phyloP scores from a whole-genome alignment of 2,888 invertebrate species.

The Melanostoma scalare region DNA sequence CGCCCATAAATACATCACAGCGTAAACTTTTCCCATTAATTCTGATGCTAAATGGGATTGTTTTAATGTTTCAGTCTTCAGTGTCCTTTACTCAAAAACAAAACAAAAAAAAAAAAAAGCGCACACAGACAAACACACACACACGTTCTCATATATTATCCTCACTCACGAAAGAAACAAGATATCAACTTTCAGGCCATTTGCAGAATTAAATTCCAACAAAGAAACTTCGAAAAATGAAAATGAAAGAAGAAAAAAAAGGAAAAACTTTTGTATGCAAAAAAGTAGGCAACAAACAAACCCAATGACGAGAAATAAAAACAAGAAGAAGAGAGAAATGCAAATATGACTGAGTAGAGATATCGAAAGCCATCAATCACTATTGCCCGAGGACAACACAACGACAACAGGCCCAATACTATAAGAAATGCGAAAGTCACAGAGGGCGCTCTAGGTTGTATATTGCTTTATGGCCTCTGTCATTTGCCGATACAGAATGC shows the following conservation, averaged over 20 bases:
- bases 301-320: slow-evolving; percentile 1
- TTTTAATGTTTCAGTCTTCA: slow-evolving; percentile 43
- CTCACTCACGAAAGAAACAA: slow-evolving; percentile 17
- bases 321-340: slow-evolving; percentile 32
- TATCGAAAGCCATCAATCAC: slow-evolving; percentile 71
- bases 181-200: slow-evolving; percentile 54
- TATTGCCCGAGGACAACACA: slow-evolving; percentile 51
- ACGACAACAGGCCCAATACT: slow-evolving; percentile 34
- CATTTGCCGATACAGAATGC: slow-evolving; percentile 49
- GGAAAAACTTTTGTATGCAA: not conserved
- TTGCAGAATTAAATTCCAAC: slow-evolving; percentile 67
- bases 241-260: slow-evolving; percentile 12
- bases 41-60: slow-evolving; percentile 36
- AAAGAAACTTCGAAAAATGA: slow-evolving; percentile 34
- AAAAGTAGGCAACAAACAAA: not conserved
- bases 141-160: not conserved
- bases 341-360: slow-evolving; percentile 70
- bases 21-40: slow-evolving; percentile 38
- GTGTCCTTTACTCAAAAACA: slow-evolving; percentile 20
- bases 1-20: slow-evolving; percentile 29
- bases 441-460: slow-evolving; percentile 12
- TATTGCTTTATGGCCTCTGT: slow-evolving; percentile 43
- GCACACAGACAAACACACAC: not conserved
- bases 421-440: slow-evolving; percentile 36
- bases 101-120: not conserved